A percentile compares a stretch with the other conserved stretches of the same genome.
phyloP scores from a whole-genome alignment of 2,797 vertebrate genomes.

The Epinephelus malabaricus region DNA sequence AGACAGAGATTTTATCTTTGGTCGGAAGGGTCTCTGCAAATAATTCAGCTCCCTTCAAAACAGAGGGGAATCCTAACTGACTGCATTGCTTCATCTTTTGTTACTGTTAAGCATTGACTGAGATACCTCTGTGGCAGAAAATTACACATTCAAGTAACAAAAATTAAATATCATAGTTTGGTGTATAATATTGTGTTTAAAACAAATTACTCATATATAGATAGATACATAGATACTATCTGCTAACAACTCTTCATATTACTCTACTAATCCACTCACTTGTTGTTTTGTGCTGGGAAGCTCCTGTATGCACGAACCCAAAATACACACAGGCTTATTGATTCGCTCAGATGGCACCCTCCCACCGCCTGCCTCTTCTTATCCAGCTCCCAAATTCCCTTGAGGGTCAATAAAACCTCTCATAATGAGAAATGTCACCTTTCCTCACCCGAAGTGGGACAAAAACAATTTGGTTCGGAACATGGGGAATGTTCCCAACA shows the following conservation, averaged over 20 bases:
- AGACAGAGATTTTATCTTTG: no score
- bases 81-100: no score
- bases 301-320: constrained; percentile 11
- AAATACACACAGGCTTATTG: constrained; percentile 53
- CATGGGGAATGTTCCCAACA: constrained; percentile 61
- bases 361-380: constrained; percentile 60
- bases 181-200: background rate
- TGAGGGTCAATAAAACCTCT: constrained; percentile 74
- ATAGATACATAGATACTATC: background rate
- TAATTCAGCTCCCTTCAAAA: no score
- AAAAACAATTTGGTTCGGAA: constrained; percentile 72
- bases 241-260: constrained; percentile 17
- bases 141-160: no score
- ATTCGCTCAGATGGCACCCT: constrained; percentile 64
- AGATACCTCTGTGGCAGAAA: no score
- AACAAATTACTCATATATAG: background rate
- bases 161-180: background rate
- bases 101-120: no score
- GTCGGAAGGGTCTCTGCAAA: no score
- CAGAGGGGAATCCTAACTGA: no score
- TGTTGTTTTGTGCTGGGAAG: constrained; percentile 26
- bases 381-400: constrained; percentile 64
- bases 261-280: background rate
- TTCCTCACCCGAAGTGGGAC: constrained; percentile 58
- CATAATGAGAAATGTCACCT: constrained; percentile 75